These are phyloP conservation scores for Coleophora deauratella DNA, from an alignment of 2,888 invertebrate genomes.

Conservation along the genomic window DNA sequence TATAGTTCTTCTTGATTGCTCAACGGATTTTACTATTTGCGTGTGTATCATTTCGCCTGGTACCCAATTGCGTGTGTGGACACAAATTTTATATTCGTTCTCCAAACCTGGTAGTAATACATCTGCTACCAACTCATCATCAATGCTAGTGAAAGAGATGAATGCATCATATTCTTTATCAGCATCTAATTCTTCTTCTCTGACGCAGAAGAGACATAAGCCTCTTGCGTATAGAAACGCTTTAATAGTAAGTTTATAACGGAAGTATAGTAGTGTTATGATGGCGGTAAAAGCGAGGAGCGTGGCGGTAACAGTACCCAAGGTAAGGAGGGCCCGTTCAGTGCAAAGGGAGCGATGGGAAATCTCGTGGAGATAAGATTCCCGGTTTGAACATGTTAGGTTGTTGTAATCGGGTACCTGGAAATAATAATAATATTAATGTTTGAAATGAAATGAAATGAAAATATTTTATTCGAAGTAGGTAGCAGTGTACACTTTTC, in stretches of 20 bases:
- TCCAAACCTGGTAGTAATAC: constrained; percentile 78
- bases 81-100: constrained; percentile 74
- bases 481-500: no score
- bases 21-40: constrained; percentile 81
- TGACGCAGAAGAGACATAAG: constrained; percentile 13
- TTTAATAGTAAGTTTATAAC: constrained; percentile 19
- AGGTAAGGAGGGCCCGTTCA: constrained; percentile 2
- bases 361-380: constrained; percentile 8
- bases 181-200: constrained; percentile 19
- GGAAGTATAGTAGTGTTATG: constrained; percentile 8
- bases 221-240: constrained; percentile 18
- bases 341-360: constrained; percentile 19
- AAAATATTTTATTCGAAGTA: no score
- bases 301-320: constrained; percentile 11
- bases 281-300: constrained; percentile 8
- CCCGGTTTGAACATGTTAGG: no score
- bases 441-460: no score
- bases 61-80: constrained; percentile 83
- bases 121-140: constrained; percentile 79
- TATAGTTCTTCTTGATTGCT: constrained; percentile 66
- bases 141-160: constrained; percentile 84
- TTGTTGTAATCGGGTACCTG: no score
- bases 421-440: no score
- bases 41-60: constrained; percentile 82
- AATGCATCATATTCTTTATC: constrained; percentile 81